phyloP scores from a whole-genome alignment of 2,797 vertebrate genomes.

The Simalia tracyae region DNA sequence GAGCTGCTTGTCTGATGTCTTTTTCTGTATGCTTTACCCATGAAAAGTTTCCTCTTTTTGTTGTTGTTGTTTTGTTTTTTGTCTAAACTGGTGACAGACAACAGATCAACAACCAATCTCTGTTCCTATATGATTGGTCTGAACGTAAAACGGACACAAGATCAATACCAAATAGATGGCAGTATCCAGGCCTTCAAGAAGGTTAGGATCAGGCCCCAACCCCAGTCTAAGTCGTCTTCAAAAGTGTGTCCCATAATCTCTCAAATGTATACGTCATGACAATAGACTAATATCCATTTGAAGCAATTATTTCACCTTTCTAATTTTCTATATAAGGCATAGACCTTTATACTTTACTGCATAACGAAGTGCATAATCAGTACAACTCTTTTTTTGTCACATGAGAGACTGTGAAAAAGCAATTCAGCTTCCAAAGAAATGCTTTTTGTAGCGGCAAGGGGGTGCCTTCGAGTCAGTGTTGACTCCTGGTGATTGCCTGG shows the following conservation, averaged over 20 bases:
- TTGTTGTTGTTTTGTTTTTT: neutral
- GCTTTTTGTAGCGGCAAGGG: conserved; percentile 33
- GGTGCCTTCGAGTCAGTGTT: neutral
- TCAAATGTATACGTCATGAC: neutral
- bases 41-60: neutral
- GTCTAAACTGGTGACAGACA: neutral
- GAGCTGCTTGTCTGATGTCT: neutral
- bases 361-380: conserved; percentile 74
- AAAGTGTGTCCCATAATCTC: neutral
- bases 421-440: conserved; percentile 70
- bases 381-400: conserved; percentile 72
- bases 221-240: neutral
- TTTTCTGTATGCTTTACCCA: neutral
- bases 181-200: neutral
- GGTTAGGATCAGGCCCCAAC: neutral
- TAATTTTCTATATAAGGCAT: conserved; percentile 58
- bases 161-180: neutral
- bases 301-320: conserved; percentile 27
- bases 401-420: conserved; percentile 76
- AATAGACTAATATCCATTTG: conserved; percentile 10
- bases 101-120: neutral
- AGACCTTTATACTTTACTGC: conserved; percentile 54
- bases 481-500: neutral
- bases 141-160: neutral
- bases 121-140: neutral